These are phyloP conservation scores for Sisor rabdophorus DNA, from an alignment of 2,113 vertebrate genomes.

Conservation along the genomic window DNA sequence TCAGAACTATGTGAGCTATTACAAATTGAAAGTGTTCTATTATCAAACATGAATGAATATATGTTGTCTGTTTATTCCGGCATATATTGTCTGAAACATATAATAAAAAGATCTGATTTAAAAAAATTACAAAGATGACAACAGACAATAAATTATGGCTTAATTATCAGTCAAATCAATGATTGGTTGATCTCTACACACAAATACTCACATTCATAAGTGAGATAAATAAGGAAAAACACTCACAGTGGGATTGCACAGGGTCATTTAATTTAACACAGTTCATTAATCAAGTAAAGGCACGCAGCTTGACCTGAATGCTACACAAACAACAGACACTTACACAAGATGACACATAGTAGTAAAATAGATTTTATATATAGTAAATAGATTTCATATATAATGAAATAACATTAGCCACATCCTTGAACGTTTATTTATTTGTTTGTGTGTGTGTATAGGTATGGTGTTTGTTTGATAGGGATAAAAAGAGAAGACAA, in stretches of 20 bases:
- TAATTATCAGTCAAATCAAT: too few relatives aligned
- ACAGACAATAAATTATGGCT: too few relatives aligned
- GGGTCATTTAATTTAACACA: not conserved
- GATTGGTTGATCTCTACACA: not conserved
- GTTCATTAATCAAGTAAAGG: not conserved
- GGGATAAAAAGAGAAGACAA: slow-evolving; percentile 91
- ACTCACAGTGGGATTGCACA: not conserved
- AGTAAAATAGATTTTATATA: not conserved
- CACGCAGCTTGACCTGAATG: not conserved
- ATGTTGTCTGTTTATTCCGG: too few relatives aligned
- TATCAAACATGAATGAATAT: too few relatives aligned
- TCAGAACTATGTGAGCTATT: too few relatives aligned
- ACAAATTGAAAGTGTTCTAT: too few relatives aligned
- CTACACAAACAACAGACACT: not conserved
- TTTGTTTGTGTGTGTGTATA: slow-evolving; percentile 41
- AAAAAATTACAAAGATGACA: too few relatives aligned
- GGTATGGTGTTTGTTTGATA: slow-evolving; percentile 95
- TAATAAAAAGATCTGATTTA: too few relatives aligned
- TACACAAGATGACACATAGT: not conserved
- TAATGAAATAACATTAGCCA: not conserved
- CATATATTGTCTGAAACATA: too few relatives aligned
- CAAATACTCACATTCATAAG: not conserved
- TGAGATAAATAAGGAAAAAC: not conserved
- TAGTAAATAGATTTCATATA: not conserved
- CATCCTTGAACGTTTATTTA: not conserved